Base-by-base conservation (phyloP, 2,888 invertebrate genomes). In the Zootermopsis nevadensis region DNA sequence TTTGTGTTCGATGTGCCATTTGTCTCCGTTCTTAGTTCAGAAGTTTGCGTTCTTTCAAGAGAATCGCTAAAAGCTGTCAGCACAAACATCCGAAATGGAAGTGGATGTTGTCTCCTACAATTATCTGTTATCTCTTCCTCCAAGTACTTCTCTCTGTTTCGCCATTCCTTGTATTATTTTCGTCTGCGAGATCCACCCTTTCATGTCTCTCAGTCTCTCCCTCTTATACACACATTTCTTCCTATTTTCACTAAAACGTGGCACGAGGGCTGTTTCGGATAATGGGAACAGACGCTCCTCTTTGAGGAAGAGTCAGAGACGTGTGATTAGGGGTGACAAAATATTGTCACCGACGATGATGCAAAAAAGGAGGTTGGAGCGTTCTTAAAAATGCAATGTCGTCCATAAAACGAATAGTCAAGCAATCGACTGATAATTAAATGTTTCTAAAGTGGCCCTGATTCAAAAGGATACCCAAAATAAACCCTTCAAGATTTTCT, bases 101-200 rank as follows among this genome's bases (percentile, higher is more conserved):
- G 74, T 74, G 42, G 74, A 74, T 74, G 69, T 33, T 33, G 74
- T 74, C 74, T 74, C 74, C n/a, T 74, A 74, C 38, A 74, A 74
- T 74, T 74, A 74, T 74, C 74, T 74, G 24, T 74, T 74, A 74
- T 38, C 74, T 74, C n/a, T 69, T 69, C 69, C 42, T 74, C 74
- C 60, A 27, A n/a, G 60, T 27, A 60, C 27, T n/a, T 60, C 48
- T 48, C 31, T 69, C 42, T 42, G 74, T 74, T 38, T 74, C 74
- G 22, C 74, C 33, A 74, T 74, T 74, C 74, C 74, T 38, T 74
- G n/a, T 74, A 38, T 74, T 74, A 74, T 74, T 74, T 74, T 74
- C 74, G 74, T 38, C n/a, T 35, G 42, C 24, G 22, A 31, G 38
- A 42, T 74, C n/a, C 74, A 42, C 38, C 74, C n/a, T 74, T 74